Conservation (phyloP, 92 coral and sea anemone species). For the Plumapathes pennacea region DNA sequence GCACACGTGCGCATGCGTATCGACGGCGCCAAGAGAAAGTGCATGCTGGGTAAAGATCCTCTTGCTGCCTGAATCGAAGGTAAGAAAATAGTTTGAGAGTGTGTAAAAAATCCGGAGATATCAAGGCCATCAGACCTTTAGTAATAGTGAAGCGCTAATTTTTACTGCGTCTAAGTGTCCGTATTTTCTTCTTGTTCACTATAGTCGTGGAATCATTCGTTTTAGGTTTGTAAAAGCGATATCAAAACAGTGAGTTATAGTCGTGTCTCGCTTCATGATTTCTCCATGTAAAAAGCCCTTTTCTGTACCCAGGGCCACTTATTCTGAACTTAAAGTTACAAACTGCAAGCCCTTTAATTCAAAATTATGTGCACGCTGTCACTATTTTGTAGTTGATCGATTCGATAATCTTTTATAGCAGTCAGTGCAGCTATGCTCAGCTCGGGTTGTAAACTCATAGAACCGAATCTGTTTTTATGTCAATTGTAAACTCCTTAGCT, state of each 20-base stretch:
- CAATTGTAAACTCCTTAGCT: too few species aligned
- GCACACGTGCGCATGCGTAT: conserved; percentile 61
- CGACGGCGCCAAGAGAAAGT: conserved; percentile 22
- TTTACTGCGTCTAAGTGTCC: background rate
- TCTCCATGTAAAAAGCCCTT: conserved; percentile 3
- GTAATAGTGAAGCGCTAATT: background rate
- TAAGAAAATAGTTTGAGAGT: conserved; percentile 36
- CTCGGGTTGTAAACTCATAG: too few species aligned
- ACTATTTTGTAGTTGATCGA: too few species aligned
- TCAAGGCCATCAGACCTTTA: conserved; percentile 58
- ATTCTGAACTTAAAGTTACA: too few species aligned
- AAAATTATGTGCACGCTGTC: too few species aligned
- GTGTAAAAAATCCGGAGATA: conserved; percentile 48
- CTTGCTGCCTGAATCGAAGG: conserved; percentile 93
- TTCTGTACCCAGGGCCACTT: too few species aligned
- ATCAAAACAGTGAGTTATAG: background rate
- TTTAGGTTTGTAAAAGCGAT: too few species aligned
- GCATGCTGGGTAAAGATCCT: conserved; percentile 82
- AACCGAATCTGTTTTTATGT: too few species aligned
- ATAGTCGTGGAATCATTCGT: background rate
- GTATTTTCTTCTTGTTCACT: too few species aligned
- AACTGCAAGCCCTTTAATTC: too few species aligned
- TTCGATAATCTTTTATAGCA: too few species aligned
- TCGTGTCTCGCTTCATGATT: background rate
- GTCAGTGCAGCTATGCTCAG: too few species aligned